phyloP scores from a whole-genome alignment of 1,140 invertebrate species.

The Daktulosphaira vitifoliae region DNA sequence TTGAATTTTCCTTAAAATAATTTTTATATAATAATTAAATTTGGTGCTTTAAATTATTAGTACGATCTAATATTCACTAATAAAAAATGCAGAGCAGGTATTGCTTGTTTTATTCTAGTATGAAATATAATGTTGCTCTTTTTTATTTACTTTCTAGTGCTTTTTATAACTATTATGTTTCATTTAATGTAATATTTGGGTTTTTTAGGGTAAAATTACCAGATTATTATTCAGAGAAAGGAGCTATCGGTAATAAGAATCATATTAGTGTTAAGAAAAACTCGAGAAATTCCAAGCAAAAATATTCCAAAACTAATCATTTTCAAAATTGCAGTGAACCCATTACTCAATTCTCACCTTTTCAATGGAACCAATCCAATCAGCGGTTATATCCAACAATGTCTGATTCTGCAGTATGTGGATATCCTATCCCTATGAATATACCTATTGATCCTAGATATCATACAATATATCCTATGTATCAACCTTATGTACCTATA shows the following conservation, averaged over 20 bases:
- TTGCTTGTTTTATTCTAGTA: too few relatives aligned
- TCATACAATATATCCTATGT: constrained; percentile 44
- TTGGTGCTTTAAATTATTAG: too few relatives aligned
- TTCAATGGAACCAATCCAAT: constrained; percentile 37
- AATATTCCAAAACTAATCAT: not conserved
- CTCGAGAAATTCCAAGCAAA: not conserved
- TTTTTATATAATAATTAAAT: too few relatives aligned
- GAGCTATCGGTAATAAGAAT: not conserved
- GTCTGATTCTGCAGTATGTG: constrained; percentile 47
- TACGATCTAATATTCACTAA: too few relatives aligned
- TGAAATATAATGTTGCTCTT: too few relatives aligned
- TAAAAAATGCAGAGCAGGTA: too few relatives aligned
- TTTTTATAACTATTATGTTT: too few relatives aligned
- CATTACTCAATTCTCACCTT: constrained; percentile 17
- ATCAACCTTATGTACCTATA: constrained; percentile 36
- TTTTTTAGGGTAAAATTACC: constrained; percentile 2
- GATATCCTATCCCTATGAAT: constrained; percentile 45
- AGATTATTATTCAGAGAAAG: not conserved
- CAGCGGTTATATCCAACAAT: constrained; percentile 47
- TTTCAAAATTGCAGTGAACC: constrained; percentile 13
- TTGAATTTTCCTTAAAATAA: too few relatives aligned
- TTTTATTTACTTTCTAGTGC: too few relatives aligned
- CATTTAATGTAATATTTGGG: too few relatives aligned
- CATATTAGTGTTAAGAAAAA: not conserved
- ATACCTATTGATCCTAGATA: constrained; percentile 49